Base-by-base conservation (phyloP, 1,140 invertebrate genomes). In the Drosophila athabasca region DNA sequence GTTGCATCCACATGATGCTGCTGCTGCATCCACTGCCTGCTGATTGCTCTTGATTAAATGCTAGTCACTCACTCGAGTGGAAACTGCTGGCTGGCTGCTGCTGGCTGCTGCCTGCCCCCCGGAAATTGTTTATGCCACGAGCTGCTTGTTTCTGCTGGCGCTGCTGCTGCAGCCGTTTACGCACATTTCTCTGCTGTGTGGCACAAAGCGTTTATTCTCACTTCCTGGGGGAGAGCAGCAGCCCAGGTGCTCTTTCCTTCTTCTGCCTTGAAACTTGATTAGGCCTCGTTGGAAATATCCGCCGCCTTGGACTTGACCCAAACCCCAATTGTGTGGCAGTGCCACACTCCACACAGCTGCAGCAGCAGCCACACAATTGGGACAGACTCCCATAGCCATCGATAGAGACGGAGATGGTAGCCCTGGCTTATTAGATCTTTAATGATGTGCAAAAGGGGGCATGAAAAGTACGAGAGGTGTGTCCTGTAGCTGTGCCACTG, bases 21-120 rank as follows among this genome's bases (percentile, higher is more conserved):
- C 15, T 22, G 60, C 41, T 52, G 65, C 17, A 44, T 45, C 44
- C 51, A 57, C 71, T 65, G 55, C 35, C 60, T 80, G 78, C 76
- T 84, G 80, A 84, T 84, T 84, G 80, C 81, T 84, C 67, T 84
- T 84, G 76, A 85, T 85, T 85, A 80, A 85, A 81, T 77, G 81
- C 77, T 85, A 80, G 82, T 87, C 80, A 84, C 80, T 84, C 82
- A 87, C 82, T 84, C 67, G 68, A 81, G 60, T 62, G 77, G 65
- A 70, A 79, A 62, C 58, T 74, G 74, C 73, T 74, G 17, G 17
- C 62, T 64, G 62, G 54, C 50, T 53, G 53, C 53, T 54, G 61
- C 19, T 24, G 24, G 24, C 24, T 26, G 24, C 57, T 35, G 31
- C 53, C 62, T 65, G 62, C 73, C 79, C 67, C 76, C 81, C 77